These are phyloP conservation scores for Scyliorhinus canicula DNA, from an alignment of 2,797 vertebrate species.

Conservation along the genomic window DNA sequence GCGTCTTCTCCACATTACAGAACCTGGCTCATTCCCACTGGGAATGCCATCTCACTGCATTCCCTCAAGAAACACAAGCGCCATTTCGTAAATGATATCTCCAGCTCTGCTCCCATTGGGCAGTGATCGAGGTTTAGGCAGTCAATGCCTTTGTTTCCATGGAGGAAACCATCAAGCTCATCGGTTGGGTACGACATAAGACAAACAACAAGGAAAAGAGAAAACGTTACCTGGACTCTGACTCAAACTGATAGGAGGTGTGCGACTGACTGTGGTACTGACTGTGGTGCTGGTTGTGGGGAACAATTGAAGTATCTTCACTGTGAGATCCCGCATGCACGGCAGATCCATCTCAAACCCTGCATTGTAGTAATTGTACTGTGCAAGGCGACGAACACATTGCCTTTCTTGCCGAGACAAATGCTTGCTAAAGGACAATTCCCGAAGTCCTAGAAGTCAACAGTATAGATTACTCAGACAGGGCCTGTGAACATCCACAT, in stretches of 20 bases:
- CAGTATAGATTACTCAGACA: slow-evolving; percentile 13
- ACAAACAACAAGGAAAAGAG: background rate
- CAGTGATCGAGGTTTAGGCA: background rate
- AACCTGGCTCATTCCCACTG: background rate
- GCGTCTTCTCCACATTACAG: background rate
- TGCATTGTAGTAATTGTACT: background rate
- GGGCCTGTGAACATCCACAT: background rate
- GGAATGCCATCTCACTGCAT: background rate
- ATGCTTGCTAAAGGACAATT: background rate
- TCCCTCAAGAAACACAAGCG: background rate
- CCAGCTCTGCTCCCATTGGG: background rate
- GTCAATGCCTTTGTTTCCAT: background rate
- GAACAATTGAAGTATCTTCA: background rate
- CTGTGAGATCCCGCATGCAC: background rate
- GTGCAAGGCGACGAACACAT: background rate
- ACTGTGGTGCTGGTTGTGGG: background rate
- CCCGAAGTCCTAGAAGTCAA: slow-evolving; percentile 25
- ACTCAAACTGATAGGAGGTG: background rate
- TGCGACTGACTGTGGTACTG: background rate
- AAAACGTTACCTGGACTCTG: slow-evolving; percentile 14
- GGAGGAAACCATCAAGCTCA: background rate
- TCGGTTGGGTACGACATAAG: background rate
- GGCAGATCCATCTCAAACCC: background rate
- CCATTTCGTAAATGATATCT: background rate
- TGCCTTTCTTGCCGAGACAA: background rate